Evolutionary conservation across 2,888 invertebrate species (phyloP).

Genomic region (Drosophila rellima): DNA sequence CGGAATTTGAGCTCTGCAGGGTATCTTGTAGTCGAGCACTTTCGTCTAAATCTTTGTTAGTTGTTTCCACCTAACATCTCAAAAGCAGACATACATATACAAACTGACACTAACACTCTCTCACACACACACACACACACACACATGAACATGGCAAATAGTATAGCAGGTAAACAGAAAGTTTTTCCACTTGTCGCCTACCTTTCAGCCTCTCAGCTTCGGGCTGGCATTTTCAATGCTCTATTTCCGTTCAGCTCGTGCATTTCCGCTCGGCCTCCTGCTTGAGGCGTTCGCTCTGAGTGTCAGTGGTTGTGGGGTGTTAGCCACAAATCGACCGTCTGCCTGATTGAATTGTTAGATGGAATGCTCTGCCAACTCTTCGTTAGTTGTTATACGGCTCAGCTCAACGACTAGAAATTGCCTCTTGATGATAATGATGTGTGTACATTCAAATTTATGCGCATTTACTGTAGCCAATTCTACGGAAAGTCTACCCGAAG

Average conservation of each 20-base stretch:
- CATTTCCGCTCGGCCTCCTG: conserved; percentile 58
- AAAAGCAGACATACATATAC: neutral
- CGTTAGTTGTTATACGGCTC: conserved; percentile 8
- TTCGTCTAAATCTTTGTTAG: neutral
- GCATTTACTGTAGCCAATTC: conserved; percentile 12
- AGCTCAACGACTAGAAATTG: conserved; percentile 39
- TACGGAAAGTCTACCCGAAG: neutral
- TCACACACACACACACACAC: neutral
- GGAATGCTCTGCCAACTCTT: conserved; percentile 27
- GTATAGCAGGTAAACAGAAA: conserved; percentile 50
- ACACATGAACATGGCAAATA: conserved; percentile 19
- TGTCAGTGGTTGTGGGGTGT: conserved; percentile 45
- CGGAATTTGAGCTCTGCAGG: neutral
- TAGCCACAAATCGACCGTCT: conserved; percentile 69
- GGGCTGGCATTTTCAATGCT: conserved; percentile 55
- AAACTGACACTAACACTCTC: neutral
- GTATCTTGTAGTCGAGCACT: neutral
- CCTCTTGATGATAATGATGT: conserved; percentile 57
- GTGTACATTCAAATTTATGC: conserved; percentile 20
- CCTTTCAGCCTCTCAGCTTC: conserved; percentile 29
- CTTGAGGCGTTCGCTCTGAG: conserved; percentile 51
- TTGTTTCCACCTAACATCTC: neutral
- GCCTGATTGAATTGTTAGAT: conserved; percentile 73
- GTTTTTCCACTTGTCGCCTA: conserved; percentile 63
- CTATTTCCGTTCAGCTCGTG: conserved; percentile 66